Evolutionary conservation across 2,797 vertebrate genomes (phyloP).

Genomic region (Lagodon rhomboides): DNA sequence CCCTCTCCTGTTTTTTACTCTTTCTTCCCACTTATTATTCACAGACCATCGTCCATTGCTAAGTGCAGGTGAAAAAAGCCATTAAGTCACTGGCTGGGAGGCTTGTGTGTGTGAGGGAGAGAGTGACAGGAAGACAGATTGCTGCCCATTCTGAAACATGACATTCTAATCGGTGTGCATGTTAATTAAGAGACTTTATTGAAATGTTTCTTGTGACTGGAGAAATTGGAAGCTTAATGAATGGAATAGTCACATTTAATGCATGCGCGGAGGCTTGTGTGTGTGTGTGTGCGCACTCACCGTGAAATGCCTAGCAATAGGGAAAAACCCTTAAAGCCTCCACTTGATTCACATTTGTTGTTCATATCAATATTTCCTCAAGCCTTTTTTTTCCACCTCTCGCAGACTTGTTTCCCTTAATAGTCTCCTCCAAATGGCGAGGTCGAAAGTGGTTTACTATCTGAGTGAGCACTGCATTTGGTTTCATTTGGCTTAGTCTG

Average conservation of each 20-base stretch:
- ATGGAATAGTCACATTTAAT: constrained; percentile 48
- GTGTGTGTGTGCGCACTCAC: not conserved
- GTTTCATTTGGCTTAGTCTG: constrained; percentile 53
- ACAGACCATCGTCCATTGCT: constrained; percentile 72
- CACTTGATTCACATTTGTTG: constrained; percentile 48
- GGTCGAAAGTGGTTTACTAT: constrained; percentile 50
- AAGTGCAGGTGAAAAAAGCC: constrained; percentile 82
- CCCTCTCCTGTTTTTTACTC: constrained; percentile 54
- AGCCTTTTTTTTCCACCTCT: constrained; percentile 2
- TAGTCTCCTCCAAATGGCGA: constrained; percentile 45
- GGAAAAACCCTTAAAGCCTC: constrained; percentile 38
- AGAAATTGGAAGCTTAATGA: constrained; percentile 82
- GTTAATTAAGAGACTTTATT: constrained; percentile 89
- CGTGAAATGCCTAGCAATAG: constrained; percentile 20
- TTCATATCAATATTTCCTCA: constrained; percentile 43
- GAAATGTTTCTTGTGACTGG: constrained; percentile 83
- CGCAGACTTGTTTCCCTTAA: constrained; percentile 47
- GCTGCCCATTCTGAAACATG: constrained; percentile 87
- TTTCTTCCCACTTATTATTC: constrained; percentile 78
- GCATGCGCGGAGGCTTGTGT: constrained; percentile 26
- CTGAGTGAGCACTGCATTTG: constrained; percentile 36
- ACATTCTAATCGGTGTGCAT: constrained; percentile 88
- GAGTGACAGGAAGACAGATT: constrained; percentile 90
- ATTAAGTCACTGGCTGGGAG: constrained; percentile 73
- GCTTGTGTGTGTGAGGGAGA: constrained; percentile 28